Percentiles rank a stretch among this genome's conserved stretches.
Conservation (phyloP, 2,888 invertebrate species). For the Herminia tarsipennalis region DNA sequence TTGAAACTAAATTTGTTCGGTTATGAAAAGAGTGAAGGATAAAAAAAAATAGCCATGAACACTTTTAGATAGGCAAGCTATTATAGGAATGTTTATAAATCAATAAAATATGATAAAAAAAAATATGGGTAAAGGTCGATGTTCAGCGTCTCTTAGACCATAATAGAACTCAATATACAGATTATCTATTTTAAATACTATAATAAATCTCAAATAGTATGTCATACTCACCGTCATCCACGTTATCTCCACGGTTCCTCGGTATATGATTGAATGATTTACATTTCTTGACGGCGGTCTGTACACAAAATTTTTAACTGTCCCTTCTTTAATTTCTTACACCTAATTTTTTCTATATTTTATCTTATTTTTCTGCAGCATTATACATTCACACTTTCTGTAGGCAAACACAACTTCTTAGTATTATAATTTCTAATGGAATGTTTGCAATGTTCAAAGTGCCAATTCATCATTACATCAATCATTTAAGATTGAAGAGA, state of each 20-base stretch:
- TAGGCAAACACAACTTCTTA: constrained; percentile 69
- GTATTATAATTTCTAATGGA: constrained; percentile 1
- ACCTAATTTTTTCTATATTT: constrained; percentile 59
- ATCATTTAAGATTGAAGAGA: no score
- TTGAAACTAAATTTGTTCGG: no score
- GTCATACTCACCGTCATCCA: constrained; percentile 52
- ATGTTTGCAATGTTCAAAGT: constrained; percentile 54
- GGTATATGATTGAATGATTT: constrained; percentile 54
- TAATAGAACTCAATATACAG: no score
- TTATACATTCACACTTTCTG: constrained; percentile 72
- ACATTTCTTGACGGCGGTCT: constrained; percentile 61
- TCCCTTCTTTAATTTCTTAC: constrained; percentile 64
- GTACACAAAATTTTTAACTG: constrained; percentile 74
- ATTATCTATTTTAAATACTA: background rate
- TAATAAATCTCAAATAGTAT: background rate
- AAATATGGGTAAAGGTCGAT: no score
- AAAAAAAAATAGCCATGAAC: no score
- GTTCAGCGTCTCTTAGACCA: no score
- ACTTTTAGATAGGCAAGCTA: no score
- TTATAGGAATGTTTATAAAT: no score
- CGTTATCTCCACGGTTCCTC: constrained; percentile 48
- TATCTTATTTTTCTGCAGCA: constrained; percentile 52
- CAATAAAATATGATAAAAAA: no score
- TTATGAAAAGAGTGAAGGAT: no score
- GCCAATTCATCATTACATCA: constrained; percentile 58